Base-by-base conservation (phyloP, 1,140 invertebrate species). In the Archegozetes longisetosus region DNA sequence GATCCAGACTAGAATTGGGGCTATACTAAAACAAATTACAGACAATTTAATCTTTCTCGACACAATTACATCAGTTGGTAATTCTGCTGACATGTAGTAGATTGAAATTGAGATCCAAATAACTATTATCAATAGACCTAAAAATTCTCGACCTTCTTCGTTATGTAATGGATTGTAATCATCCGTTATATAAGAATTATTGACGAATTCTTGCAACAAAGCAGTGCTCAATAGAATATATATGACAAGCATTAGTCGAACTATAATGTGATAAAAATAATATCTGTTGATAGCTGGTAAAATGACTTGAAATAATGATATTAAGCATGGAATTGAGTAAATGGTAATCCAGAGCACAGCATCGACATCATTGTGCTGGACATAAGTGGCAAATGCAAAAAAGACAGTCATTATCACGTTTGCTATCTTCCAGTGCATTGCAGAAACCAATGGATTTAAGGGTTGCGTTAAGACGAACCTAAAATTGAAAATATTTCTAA, bases 81-180 rank as follows among this genome's bases (percentile, higher is more conserved):
- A 27, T 56, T 27, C 13, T n/a, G 25, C 2, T 20, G 56, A 29
- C 12, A 55, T 55, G 25, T 57, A 61, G 27, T 60, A 55, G 6
- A 56, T 56, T 17, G 57, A 58, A 29, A 60, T 2, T 24, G 48
- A 23, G 6, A 60, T n/a, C 50, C 50, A 60, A 28, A 53, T 24
- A 23, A 50, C 12, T 32, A 60, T 29, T 24, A 60, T 60, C 4
- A 53, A 1, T 40, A 53, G 17, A 22, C 58, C 58, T 9, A 60
- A 60, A 13, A 53, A 55, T 60, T 60, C 58, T 48, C 48, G 58
- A 9, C 58, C 58, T 56, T 60, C 58, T 32, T 60, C 32, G 23
- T 2, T 57, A 9, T 53, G 27, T 13, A 60, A 27, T 28, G 53
- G 29, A 6, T 60, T 58, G 24, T 58, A 58, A 12, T 58, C 1